phyloP scores from a whole-genome alignment of 37 sponge, comb jelly and placozoan genomes.

The Agelas oroides region DNA sequence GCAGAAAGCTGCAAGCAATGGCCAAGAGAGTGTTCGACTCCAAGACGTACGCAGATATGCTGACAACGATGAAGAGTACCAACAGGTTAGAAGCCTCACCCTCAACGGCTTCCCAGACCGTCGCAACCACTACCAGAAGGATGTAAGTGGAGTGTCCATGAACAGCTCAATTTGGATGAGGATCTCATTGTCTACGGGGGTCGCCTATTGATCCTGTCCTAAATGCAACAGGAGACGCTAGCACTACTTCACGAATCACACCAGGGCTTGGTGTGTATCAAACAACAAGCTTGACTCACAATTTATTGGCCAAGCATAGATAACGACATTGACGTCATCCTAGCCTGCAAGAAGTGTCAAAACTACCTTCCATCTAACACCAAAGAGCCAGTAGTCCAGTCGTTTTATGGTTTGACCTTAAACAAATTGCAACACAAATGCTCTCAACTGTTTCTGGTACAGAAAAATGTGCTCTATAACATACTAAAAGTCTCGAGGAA shows the following conservation, averaged over 20 bases:
- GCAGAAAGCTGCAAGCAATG: not conserved
- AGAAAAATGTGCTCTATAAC: too few relatives aligned
- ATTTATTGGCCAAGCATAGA: too few relatives aligned
- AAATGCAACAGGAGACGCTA: not conserved
- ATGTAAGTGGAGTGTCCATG: slow-evolving; percentile 19
- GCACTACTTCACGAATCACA: not conserved
- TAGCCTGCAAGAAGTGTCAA: slow-evolving; percentile 11
- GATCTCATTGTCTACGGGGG: slow-evolving; percentile 39
- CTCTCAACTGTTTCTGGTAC: too few relatives aligned
- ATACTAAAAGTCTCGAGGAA: too few relatives aligned
- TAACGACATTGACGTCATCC: slow-evolving; percentile 31
- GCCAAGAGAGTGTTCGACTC: not conserved
- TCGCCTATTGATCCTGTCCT: slow-evolving; percentile 26
- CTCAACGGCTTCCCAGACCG: slow-evolving; percentile 37
- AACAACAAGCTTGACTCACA: too few relatives aligned
- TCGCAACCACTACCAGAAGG: not conserved
- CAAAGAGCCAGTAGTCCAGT: slow-evolving; percentile 31
- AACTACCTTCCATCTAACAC: slow-evolving; percentile 12
- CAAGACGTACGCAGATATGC: slow-evolving; percentile 33
- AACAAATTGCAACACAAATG: too few relatives aligned
- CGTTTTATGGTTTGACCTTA: too few relatives aligned
- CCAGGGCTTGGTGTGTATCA: too few relatives aligned
- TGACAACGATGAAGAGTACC: slow-evolving; percentile 33
- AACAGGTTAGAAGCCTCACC: slow-evolving; percentile 18
- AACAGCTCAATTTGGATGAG: slow-evolving; percentile 33